These are phyloP conservation scores for Anastrepha ludens DNA, from an alignment of 1,140 invertebrate genomes.

Conservation along the genomic window DNA sequence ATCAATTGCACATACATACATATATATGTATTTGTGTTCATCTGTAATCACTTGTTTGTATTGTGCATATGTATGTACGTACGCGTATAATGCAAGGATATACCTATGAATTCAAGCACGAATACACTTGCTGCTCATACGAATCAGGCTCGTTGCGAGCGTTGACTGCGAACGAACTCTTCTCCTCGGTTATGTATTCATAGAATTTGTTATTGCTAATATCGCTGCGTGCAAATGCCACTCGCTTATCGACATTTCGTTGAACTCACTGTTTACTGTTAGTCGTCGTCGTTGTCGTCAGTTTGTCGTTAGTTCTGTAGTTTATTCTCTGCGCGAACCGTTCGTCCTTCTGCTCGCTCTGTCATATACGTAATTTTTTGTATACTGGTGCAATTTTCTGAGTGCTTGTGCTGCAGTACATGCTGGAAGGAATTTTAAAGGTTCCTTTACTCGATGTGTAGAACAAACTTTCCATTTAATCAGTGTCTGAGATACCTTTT, in stretches of 20 bases:
- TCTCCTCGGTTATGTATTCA: neutral
- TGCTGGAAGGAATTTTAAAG: neutral
- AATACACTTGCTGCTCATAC: constrained; percentile 11
- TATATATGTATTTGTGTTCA: neutral
- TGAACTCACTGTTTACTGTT: neutral
- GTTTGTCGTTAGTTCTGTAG: neutral
- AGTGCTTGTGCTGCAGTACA: neutral
- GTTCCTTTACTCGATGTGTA: neutral
- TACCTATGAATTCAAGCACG: neutral
- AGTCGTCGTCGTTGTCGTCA: neutral
- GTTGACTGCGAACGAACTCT: neutral
- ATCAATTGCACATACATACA: neutral
- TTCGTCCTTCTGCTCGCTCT: neutral
- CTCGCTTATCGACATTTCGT: neutral
- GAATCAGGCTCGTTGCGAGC: neutral
- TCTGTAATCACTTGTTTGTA: neutral
- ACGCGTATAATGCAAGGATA: neutral
- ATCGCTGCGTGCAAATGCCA: constrained; percentile 1
- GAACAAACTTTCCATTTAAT: too few species aligned
- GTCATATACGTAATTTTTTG: neutral
- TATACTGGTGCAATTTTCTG: neutral
- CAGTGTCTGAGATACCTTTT: too few species aligned
- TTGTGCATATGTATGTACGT: neutral
- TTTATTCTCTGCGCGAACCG: neutral
- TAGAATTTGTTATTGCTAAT: neutral